Base-by-base conservation (phyloP, 2,797 vertebrate species). In the Florisuga fusca region DNA sequence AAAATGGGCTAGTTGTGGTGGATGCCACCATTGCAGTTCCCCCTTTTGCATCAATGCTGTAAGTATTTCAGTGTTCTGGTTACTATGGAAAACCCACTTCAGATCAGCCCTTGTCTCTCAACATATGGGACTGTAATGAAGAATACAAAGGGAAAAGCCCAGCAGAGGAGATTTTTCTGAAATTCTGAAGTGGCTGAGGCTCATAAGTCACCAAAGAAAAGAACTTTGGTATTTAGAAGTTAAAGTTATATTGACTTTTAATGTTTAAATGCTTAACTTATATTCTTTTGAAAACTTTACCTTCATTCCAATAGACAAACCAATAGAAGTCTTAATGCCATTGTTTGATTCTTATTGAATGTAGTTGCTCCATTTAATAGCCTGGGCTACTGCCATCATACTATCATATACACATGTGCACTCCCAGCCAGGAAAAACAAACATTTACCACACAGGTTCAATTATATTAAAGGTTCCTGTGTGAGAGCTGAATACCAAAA, bases 401-500 rank as follows among this genome's bases (percentile, higher is more conserved):
- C 73, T 91, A 51, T 94, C 85, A 83, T 67, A 89, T 29, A 73
- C 81, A 93, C 67, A 76, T 89, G 77, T 94, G 86, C 91, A 45
- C 75, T 89, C 62, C 50, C 51, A 77, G 90, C 61, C 93, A 94
- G 87, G 94, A 89, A 97, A 95, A 95, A 87, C 87, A 95, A 96
- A 95, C 93, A 96, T 71, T 64, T 79, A 43, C 93, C 77, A 82
- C 81, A 78, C 77, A 23, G n/a, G 86, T 93, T 90, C 83, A 79
- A 93, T 96, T 67, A 93, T 93, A 95, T 93, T 87, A 95, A 89
- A 95, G 59, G 71, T 64, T 94, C 73, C 46, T 50, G 36, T 82
- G 41, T 91, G 87, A 91, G 87, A 91, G 83, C 77, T 92, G 93
- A 95, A 97, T 93, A 89, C 53, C 74, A 92, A 95, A 94, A 91